phyloP scores from a whole-genome alignment of 2,113 vertebrate genomes.

The Gopherus flavomarginatus region DNA sequence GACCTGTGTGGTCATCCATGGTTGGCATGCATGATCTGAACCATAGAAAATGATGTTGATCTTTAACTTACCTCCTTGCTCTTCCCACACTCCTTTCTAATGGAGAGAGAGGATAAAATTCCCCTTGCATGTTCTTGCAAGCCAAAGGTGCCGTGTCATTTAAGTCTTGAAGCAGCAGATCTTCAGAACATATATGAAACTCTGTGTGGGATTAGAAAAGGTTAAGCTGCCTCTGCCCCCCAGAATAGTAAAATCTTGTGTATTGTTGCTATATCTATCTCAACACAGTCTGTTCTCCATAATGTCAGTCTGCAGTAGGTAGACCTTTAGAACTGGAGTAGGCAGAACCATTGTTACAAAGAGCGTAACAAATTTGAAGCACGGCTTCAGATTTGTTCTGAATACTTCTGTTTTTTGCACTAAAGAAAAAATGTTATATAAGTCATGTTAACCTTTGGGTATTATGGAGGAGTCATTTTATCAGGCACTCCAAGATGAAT shows the following conservation, averaged over 20 bases:
- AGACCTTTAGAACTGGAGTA: neutral
- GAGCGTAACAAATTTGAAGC: neutral
- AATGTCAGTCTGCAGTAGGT: conserved; percentile 7
- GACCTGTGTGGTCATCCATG: neutral
- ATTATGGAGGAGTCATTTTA: neutral
- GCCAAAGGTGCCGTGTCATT: neutral
- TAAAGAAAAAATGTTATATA: conserved; percentile 3
- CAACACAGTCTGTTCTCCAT: neutral
- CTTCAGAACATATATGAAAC: neutral
- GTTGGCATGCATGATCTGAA: neutral
- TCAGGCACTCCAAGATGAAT: neutral
- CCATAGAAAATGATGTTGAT: neutral
- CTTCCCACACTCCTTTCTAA: neutral
- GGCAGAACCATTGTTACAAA: neutral
- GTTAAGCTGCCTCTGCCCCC: neutral
- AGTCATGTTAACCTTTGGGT: neutral
- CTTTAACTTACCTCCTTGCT: neutral
- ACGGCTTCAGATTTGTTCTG: neutral
- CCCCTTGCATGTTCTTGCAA: neutral
- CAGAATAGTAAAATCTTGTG: neutral
- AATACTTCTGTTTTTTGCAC: neutral
- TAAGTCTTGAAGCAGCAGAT: neutral
- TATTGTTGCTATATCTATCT: neutral
- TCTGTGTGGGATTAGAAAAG: no score
- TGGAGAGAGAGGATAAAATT: conserved; percentile 1